These are phyloP conservation scores for Ormyrus nitidulus DNA, from an alignment of 2,888 invertebrate genomes.

Conservation along the genomic window DNA sequence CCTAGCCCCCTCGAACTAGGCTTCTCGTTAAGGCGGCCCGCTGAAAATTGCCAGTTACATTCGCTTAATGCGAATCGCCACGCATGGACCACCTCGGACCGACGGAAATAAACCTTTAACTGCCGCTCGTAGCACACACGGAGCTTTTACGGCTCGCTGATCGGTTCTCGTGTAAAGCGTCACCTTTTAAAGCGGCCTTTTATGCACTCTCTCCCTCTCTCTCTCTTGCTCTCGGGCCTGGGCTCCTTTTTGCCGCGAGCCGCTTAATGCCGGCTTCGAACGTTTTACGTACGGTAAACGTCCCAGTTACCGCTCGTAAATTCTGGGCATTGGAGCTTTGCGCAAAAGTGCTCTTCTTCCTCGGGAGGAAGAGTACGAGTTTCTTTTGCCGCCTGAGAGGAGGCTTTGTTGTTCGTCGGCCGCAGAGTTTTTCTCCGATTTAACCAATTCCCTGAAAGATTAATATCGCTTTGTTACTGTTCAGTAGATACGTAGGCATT, in stretches of 20 bases:
- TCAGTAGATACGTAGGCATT: no score
- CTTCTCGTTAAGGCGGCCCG: no score
- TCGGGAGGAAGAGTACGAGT: no score
- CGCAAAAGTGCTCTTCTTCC: not conserved
- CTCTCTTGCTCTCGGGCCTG: no score
- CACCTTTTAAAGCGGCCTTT: slow-evolving; percentile 32
- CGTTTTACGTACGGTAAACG: slow-evolving; percentile 21
- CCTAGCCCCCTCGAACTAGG: no score
- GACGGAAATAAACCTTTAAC: slow-evolving; percentile 40
- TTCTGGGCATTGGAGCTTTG: slow-evolving; percentile 20
- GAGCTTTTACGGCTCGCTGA: slow-evolving; percentile 13
- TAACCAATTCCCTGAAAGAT: no score
- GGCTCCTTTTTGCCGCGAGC: not conserved
- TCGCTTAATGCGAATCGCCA: not conserved
- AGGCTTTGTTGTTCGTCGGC: no score
- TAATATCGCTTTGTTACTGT: no score
- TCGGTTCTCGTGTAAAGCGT: slow-evolving; percentile 9
- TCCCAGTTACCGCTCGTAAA: slow-evolving; percentile 48
- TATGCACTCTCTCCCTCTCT: slow-evolving; percentile 14
- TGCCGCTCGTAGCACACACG: not conserved
- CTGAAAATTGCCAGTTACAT: no score
- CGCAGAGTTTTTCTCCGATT: no score
- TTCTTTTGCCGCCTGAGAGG: no score
- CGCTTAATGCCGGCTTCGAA: not conserved
- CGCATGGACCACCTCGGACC: slow-evolving; percentile 16